A percentile compares a stretch with the other conserved stretches of the same genome.
Conservation (phyloP, 2,113 vertebrate species). For the Barbus barbus region DNA sequence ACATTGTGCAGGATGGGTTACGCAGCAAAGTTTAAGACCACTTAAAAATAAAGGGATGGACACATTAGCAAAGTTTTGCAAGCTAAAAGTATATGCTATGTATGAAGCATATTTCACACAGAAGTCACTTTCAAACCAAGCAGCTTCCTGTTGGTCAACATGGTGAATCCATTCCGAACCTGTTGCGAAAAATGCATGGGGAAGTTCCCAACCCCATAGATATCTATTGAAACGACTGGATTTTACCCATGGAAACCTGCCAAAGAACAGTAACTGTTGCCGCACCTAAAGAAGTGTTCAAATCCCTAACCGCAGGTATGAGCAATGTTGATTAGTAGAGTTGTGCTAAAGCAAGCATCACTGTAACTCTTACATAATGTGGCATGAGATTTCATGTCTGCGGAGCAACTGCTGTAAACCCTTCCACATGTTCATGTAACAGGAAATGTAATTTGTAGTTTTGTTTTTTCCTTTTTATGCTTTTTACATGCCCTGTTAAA, state of each 20-base stretch:
- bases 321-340: not conserved
- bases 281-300: not conserved
- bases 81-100: not conserved
- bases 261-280: too few species aligned
- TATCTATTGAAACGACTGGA: not conserved
- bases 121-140: not conserved
- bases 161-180: not conserved
- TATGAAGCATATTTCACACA: not conserved
- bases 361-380: slow-evolving; percentile 1
- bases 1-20: not conserved
- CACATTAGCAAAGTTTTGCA: not conserved
- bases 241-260: not conserved
- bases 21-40: not conserved
- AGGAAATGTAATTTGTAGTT: slow-evolving; percentile 4
- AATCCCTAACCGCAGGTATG: not conserved
- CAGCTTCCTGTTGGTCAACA: not conserved
- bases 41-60: not conserved
- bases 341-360: not conserved
- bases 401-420: slow-evolving; percentile 13
- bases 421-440: not conserved
- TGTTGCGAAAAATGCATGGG: not conserved
- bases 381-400: not conserved
- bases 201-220: not conserved
- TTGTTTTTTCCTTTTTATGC: not conserved
- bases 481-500: not conserved